Conservation (phyloP, 2,888 invertebrate species). For the Drosophila neotestacea region DNA sequence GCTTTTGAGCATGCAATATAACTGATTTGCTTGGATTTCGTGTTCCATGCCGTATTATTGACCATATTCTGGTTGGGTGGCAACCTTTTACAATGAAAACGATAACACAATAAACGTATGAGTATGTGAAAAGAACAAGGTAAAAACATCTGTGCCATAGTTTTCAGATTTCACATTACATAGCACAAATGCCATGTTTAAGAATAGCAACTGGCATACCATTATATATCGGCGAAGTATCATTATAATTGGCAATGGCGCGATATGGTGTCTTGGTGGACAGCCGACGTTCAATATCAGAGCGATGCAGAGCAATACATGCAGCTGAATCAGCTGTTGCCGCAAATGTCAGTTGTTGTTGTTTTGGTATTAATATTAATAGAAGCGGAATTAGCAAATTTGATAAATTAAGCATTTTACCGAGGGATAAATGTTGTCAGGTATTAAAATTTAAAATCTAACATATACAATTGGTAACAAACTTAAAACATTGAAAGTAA, state of each 20-base stretch:
- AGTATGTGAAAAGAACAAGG: slow-evolving; percentile 10
- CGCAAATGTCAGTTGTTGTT: slow-evolving; percentile 7
- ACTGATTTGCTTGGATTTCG: slow-evolving; percentile 88
- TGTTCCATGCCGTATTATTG: slow-evolving; percentile 92
- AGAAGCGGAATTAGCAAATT: slow-evolving; percentile 32
- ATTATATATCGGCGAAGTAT: slow-evolving; percentile 87
- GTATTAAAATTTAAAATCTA: slow-evolving; percentile 28
- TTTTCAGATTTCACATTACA: not conserved
- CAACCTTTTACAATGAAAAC: slow-evolving; percentile 86
- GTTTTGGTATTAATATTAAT: slow-evolving; percentile 23
- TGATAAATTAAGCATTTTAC: slow-evolving; percentile 61
- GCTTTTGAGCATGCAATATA: slow-evolving; percentile 86
- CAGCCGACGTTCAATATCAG: slow-evolving; percentile 86
- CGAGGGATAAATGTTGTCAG: slow-evolving; percentile 69
- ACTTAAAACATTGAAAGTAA: slow-evolving; percentile 56
- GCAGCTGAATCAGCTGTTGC: slow-evolving; percentile 49
- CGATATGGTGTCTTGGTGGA: slow-evolving; percentile 91
- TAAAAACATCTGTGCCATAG: slow-evolving; percentile 5
- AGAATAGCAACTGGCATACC: slow-evolving; percentile 85
- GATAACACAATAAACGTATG: not conserved
- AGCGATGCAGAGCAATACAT: slow-evolving; percentile 69
- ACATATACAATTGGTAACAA: slow-evolving; percentile 30
- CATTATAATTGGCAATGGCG: slow-evolving; percentile 88
- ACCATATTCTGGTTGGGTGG: slow-evolving; percentile 89
- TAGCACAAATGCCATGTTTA: slow-evolving; percentile 8